Percentiles rank a stretch among this genome's conserved stretches.
These are phyloP conservation scores for Parapristionchus giblindavisi DNA, from an alignment of 2,888 invertebrate species.

Conservation along the genomic window DNA sequence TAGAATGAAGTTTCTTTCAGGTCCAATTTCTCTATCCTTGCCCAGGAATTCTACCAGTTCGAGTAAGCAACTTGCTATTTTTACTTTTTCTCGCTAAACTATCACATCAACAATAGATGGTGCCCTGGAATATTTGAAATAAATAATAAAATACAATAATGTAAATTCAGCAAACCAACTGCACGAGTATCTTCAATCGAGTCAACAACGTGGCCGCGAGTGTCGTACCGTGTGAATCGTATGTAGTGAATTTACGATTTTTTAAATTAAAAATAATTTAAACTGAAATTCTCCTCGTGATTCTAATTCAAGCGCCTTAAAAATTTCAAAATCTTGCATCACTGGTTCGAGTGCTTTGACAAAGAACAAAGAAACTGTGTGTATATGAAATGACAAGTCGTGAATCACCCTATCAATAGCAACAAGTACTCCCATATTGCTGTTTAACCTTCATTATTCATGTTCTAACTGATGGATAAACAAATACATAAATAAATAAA, in stretches of 20 bases:
- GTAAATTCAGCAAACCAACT: slow-evolving; percentile 22
- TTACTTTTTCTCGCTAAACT: not conserved
- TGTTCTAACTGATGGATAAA: too few relatives aligned
- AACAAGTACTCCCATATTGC: too few relatives aligned
- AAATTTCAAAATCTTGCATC: too few relatives aligned
- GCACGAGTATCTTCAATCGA: slow-evolving; percentile 32
- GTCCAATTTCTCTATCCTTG: slow-evolving; percentile 38
- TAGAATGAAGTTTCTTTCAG: not conserved
- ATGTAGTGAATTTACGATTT: not conserved
- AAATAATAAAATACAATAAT: not conserved
- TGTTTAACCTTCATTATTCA: too few relatives aligned
- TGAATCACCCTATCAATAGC: too few relatives aligned
- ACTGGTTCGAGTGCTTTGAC: too few relatives aligned
- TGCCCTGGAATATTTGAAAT: not conserved
- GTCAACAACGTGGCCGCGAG: slow-evolving; percentile 36
- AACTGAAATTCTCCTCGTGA: not conserved
- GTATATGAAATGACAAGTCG: too few relatives aligned
- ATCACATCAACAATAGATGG: not conserved
- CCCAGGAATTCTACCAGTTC: slow-evolving; percentile 34
- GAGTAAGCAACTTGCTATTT: too few relatives aligned
- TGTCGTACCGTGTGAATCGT: slow-evolving; percentile 34
- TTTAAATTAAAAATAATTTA: not conserved
- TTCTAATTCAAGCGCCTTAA: too few relatives aligned
- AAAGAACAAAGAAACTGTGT: too few relatives aligned
- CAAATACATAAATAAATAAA: too few relatives aligned